phyloP scores from a whole-genome alignment of 2,888 invertebrate genomes.

The Neoitamus cyanurus region DNA sequence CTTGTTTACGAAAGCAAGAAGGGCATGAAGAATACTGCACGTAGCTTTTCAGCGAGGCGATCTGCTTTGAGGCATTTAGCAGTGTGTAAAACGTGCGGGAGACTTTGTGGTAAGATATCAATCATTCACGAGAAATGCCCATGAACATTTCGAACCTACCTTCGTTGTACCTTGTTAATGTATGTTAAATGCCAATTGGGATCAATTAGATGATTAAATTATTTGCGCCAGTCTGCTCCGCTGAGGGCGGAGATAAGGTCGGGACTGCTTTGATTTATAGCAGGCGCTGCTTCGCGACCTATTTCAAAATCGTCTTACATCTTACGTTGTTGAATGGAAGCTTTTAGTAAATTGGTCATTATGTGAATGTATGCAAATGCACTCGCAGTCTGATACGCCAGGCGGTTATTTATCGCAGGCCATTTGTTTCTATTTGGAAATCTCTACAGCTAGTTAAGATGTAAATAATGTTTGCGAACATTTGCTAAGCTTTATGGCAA shows the following conservation, averaged over 20 bases:
- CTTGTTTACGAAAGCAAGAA: neutral
- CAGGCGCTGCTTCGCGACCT: neutral
- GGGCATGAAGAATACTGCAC: neutral
- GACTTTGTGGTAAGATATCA: neutral
- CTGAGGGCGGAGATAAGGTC: neutral
- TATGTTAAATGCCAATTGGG: slow-evolving; percentile 11
- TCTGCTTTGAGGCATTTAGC: neutral
- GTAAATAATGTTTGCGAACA: neutral
- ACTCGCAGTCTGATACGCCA: neutral
- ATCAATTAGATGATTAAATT: slow-evolving; percentile 23
- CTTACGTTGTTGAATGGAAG: neutral
- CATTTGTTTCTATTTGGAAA: neutral
- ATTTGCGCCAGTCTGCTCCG: neutral
- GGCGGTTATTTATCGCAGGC: neutral
- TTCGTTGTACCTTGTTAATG: neutral
- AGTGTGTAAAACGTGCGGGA: neutral
- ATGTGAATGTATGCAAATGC: neutral
- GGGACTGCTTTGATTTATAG: neutral
- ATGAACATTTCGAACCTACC: neutral
- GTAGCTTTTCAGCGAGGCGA: neutral
- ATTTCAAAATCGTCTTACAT: neutral
- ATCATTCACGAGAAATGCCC: neutral
- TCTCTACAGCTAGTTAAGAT: neutral
- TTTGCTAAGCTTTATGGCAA: neutral
- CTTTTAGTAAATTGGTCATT: neutral